Percentiles rank a stretch among this genome's conserved stretches.
Evolutionary conservation across 2,113 vertebrate species (phyloP).

Genomic region (Elgaria multicarinata): DNA sequence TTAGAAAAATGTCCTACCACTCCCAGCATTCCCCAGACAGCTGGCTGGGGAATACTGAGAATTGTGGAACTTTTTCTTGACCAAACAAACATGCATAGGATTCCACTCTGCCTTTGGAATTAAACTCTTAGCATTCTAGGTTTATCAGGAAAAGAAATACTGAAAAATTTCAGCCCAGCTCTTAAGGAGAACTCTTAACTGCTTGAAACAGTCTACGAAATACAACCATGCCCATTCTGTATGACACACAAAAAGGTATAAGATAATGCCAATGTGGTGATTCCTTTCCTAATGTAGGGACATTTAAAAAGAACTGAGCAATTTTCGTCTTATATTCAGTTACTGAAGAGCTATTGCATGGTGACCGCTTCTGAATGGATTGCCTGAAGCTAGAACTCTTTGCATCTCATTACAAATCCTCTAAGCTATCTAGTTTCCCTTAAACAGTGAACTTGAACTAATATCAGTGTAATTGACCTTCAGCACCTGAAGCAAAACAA

Average conservation of each 20-base stretch:
- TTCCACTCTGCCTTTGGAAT: no score
- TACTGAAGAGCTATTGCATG: neutral
- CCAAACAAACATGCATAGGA: no score
- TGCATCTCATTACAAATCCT: conserved; percentile 34
- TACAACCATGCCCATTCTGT: neutral
- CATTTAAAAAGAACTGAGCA: neutral
- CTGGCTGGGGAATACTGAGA: no score
- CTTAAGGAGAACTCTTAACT: neutral
- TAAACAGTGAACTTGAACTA: neutral
- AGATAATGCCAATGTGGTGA: neutral
- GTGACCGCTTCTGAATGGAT: no score
- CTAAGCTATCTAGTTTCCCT: neutral
- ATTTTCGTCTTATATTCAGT: neutral
- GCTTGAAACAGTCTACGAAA: neutral
- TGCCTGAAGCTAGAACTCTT: neutral
- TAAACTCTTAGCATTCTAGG: neutral
- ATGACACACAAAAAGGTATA: neutral
- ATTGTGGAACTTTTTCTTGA: no score
- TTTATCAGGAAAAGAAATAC: neutral
- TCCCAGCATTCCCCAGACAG: no score
- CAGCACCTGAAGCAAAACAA: conserved; percentile 40
- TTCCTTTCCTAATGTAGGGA: neutral
- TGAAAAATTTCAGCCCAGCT: neutral
- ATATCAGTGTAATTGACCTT: conserved; percentile 35
- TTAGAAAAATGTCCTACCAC: no score